phyloP scores from a whole-genome alignment of 2,113 vertebrate species.

The Nothoprocta perdicaria region DNA sequence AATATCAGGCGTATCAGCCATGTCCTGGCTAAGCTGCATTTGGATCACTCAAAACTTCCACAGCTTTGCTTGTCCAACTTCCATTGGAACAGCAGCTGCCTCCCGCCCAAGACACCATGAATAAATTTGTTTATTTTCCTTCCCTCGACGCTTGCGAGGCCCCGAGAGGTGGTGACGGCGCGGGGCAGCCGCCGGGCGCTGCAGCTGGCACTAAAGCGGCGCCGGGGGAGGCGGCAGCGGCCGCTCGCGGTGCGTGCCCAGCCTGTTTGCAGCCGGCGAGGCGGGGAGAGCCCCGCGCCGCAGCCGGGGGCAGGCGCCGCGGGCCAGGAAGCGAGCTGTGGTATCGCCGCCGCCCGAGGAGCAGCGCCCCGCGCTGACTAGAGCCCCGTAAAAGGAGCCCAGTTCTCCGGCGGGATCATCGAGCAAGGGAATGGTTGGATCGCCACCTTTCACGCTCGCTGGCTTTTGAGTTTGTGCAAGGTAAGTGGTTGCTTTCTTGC shows the following conservation, averaged over 20 bases:
- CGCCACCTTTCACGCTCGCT: fast-evolving
- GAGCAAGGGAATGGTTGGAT: fast-evolving
- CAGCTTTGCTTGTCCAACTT: background rate
- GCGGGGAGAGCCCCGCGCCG: background rate
- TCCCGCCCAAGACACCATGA: background rate
- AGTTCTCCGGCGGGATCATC: background rate
- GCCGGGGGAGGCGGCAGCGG: background rate
- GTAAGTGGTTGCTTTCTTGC: conserved; percentile 35
- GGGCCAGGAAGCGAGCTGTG: conserved; percentile 41
- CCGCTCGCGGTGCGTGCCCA: background rate
- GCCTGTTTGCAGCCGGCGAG: background rate
- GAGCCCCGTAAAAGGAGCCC: background rate
- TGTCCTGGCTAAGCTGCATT: fast-evolving
- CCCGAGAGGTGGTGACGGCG: background rate
- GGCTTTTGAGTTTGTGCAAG: background rate
- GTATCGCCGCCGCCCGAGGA: too few relatives aligned
- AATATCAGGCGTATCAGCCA: fast-evolving
- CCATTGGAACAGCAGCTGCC: fast-evolving
- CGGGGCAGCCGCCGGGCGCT: background rate
- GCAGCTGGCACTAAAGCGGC: background rate
- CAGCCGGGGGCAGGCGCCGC: background rate
- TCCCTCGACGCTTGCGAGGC: background rate
- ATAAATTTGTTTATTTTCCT: too few relatives aligned
- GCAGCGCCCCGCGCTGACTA: too few relatives aligned
- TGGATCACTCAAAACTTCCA: background rate